phyloP scores from a whole-genome alignment of 1,140 invertebrate genomes.

The Zaprionus taronus region DNA sequence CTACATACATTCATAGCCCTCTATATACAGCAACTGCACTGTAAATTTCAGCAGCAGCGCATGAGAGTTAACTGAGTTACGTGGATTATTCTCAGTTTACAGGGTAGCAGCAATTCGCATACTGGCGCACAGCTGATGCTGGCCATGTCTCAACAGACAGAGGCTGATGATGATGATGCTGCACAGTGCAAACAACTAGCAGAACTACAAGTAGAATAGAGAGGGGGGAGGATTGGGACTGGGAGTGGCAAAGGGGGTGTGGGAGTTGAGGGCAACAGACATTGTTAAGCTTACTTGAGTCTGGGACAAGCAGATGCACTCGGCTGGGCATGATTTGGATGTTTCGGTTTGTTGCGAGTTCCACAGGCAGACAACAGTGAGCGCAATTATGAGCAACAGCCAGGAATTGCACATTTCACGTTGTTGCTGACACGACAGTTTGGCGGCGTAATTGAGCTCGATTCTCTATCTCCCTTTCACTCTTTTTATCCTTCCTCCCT shows the following conservation, averaged over 20 bases:
- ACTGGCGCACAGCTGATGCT: background rate
- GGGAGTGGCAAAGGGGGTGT: background rate
- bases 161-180: conserved; percentile 27
- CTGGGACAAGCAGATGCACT: conserved; percentile 92
- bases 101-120: conserved; percentile 8
- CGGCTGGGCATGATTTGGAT: conserved; percentile 87
- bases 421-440: conserved; percentile 83
- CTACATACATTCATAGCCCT: background rate
- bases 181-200: conserved; percentile 42
- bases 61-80: background rate
- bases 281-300: conserved; percentile 89
- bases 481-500: background rate
- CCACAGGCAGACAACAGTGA: conserved; percentile 84
- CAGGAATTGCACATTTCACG: conserved; percentile 85
- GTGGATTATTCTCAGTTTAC: background rate
- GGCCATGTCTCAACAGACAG: conserved; percentile 10
- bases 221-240: background rate
- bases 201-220: conserved; percentile 34
- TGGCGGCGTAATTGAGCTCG: conserved; percentile 83
- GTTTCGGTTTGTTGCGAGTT: conserved; percentile 84
- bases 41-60: background rate
- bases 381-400: conserved; percentile 84
- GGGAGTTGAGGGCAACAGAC: background rate
- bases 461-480: conserved; percentile 57
- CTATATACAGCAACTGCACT: background rate